phyloP scores from a whole-genome alignment of 1,140 invertebrate species.

The Eumeta japonica region DNA sequence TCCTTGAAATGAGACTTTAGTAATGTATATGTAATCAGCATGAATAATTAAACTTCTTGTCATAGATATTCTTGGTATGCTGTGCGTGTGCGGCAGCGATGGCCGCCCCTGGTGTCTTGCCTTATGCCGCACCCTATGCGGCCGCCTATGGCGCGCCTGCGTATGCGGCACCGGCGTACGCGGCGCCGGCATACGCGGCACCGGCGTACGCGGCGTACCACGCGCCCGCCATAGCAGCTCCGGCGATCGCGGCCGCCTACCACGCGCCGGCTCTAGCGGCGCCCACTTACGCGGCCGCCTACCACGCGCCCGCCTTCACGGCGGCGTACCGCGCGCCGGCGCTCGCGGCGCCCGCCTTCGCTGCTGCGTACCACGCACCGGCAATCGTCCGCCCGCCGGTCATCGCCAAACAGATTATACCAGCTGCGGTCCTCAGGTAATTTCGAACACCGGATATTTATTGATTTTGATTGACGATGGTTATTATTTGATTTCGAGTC shows the following conservation, averaged over 20 bases:
- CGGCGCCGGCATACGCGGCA: conserved; percentile 20
- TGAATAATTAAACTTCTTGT: too few species aligned
- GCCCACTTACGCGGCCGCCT: conserved; percentile 15
- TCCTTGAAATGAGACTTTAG: too few species aligned
- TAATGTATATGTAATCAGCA: too few species aligned
- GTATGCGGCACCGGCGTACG: conserved; percentile 5
- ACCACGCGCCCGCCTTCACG: conserved; percentile 7
- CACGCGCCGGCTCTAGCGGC: conserved; percentile 8
- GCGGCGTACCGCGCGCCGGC: too few species aligned
- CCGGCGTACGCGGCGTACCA: conserved; percentile 19
- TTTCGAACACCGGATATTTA: neutral
- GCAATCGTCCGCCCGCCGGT: too few species aligned
- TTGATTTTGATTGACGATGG: neutral
- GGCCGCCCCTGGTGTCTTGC: conserved; percentile 30
- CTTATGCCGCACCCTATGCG: conserved; percentile 13
- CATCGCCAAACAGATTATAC: neutral
- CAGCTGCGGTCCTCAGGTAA: neutral
- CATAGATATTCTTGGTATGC: conserved; percentile 38
- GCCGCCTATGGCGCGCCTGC: conserved; percentile 18
- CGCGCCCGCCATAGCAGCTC: conserved; percentile 21
- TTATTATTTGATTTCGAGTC: neutral
- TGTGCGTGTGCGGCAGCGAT: conserved; percentile 37
- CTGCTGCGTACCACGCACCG: conserved; percentile 23
- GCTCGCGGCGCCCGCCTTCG: conserved; percentile 23
- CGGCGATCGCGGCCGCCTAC: conserved; percentile 10